Percentiles rank a stretch among this genome's conserved stretches.
Conservation (phyloP, 2,797 vertebrate species). For the Harpagifer antarcticus region DNA sequence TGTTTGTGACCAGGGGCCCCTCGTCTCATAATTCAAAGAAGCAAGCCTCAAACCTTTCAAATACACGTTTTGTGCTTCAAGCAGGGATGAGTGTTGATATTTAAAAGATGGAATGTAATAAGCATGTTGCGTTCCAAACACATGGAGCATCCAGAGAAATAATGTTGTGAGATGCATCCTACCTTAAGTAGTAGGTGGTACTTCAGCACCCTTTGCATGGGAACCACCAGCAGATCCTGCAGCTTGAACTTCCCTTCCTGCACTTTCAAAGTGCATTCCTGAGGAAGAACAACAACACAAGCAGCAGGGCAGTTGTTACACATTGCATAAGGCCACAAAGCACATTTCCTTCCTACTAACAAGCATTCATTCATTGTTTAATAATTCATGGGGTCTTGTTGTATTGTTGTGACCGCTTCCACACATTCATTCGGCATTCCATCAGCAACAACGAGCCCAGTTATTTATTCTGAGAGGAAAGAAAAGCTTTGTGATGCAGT, state of each 20-base stretch:
- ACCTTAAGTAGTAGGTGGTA: constrained; percentile 98
- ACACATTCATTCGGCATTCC: constrained; percentile 41
- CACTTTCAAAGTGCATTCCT: constrained; percentile 91
- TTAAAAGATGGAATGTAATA: constrained; percentile 9
- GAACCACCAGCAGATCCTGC: constrained; percentile 97
- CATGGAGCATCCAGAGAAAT: background rate
- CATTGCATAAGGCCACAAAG: constrained; percentile 34
- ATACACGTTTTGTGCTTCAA: background rate
- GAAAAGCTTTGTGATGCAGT: constrained; percentile 53
- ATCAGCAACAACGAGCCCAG: constrained; percentile 49
- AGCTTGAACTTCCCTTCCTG: constrained; percentile 98
- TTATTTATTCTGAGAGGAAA: constrained; percentile 47
- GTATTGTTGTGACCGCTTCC: constrained; percentile 34
- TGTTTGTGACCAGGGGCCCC: too few relatives aligned
- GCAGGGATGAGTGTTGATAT: background rate
- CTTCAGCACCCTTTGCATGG: constrained; percentile 98
- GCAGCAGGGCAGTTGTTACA: constrained; percentile 26
- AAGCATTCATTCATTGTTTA: constrained; percentile 49
- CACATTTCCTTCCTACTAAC: constrained; percentile 45
- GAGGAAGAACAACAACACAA: constrained; percentile 25
- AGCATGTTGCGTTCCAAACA: background rate
- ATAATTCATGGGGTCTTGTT: constrained; percentile 46
- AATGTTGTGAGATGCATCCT: constrained; percentile 21
- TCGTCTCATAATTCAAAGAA: background rate
- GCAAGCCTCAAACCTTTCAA: background rate